phyloP scores from a whole-genome alignment of 2,888 invertebrate species.

The Agrilus biguttatus region DNA sequence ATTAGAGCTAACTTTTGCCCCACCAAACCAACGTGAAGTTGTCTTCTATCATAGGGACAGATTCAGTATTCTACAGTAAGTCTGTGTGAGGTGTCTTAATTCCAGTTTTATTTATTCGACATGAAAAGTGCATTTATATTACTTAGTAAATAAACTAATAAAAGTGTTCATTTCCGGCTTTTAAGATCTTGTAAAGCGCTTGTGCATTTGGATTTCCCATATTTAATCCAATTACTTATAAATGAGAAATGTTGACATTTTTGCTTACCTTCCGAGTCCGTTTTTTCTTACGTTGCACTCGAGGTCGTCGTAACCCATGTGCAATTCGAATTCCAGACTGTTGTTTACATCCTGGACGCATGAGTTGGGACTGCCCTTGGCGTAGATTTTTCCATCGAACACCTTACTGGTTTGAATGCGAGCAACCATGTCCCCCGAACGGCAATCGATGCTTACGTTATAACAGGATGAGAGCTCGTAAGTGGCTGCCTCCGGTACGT shows the following conservation, averaged over 20 bases:
- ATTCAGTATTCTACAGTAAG: no score
- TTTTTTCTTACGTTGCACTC: constrained; percentile 88
- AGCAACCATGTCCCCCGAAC: constrained; percentile 85
- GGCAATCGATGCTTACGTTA: constrained; percentile 87
- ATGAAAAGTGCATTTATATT: no score
- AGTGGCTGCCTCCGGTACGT: constrained; percentile 81
- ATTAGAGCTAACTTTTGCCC: no score
- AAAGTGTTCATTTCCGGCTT: no score
- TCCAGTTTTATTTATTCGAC: no score
- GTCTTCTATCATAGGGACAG: no score
- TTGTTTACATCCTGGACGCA: constrained; percentile 81
- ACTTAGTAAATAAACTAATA: no score
- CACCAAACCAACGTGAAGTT: no score
- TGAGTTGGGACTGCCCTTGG: constrained; percentile 85
- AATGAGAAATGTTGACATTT: constrained; percentile 26
- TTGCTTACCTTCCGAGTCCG: constrained; percentile 44
- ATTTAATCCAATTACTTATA: no score
- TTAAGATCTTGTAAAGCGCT: no score
- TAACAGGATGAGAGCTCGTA: constrained; percentile 88
- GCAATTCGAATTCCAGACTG: constrained; percentile 78
- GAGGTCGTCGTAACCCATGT: constrained; percentile 83
- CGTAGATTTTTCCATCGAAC: constrained; percentile 90
- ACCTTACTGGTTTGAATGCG: constrained; percentile 82
- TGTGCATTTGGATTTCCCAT: no score
- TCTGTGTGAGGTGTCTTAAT: no score